Base-by-base conservation (phyloP, 2,888 invertebrate species). In the Strigamia crassipes region DNA sequence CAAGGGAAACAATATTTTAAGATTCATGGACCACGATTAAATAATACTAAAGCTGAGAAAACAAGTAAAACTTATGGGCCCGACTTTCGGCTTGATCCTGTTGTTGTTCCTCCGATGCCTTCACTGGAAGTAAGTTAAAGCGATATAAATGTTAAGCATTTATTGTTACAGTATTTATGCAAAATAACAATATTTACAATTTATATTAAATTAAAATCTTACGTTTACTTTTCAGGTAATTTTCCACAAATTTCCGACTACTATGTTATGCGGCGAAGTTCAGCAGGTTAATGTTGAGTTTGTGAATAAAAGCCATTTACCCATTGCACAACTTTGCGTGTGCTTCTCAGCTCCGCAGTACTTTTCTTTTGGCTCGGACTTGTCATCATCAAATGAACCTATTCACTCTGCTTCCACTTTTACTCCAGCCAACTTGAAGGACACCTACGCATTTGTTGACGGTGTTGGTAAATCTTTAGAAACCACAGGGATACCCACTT, bases 81-180 rank as follows among this genome's bases (percentile, higher is more conserved):
- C 18, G 94, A 94, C 87, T 91, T 92, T 84, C 90, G 94, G 84
- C 89, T 97, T 81, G 91, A 92, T 84, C 92, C 96, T 82, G 91
- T 91, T 84, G 91, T 97, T 80, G 91, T 94, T 78, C 92, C 94
- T 15, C 91, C 92, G 84, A 93, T 95, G 83, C 96, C 97, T 0
- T 93, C 93, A 86, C 89, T 97, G 86, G 93, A 94, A 91, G 94
- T 94, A 88, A 86, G 10, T 46, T 27, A 77, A 77, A 6, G 23
- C 10, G 27, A 27, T 78, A 15, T 15, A 12, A 15, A 31, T 78
- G 1, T 27, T 27, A 27, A 27, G 3, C 27, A 27, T 27, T 27
- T 27, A 27, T 27, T 3, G 27, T 3, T 1, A n/a, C n/a, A n/a
- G n/a, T n/a, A 1, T 27, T 2, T 27, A 27, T 27, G 27, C 27